Evolutionary conservation across 2,888 invertebrate genomes (phyloP), one percentile per base, ranked within the genome.

Genomic region (Globia sparganii): DNA sequence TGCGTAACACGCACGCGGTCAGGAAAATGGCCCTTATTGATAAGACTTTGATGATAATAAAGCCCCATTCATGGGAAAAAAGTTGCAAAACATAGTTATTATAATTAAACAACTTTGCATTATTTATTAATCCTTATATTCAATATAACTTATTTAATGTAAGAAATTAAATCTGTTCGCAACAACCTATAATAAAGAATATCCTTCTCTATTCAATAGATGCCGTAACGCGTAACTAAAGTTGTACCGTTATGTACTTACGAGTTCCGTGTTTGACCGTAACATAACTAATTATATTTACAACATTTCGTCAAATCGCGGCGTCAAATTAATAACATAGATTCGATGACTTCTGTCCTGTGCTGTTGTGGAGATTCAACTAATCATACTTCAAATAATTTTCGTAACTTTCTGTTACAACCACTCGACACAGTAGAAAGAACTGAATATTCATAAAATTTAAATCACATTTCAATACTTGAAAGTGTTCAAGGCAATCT

Each of bases 381-480:
- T 80, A 78, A 84, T 81, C 81, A 84, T 86, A 87, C 59, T 75
- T 77, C 81, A 86, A 85, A 82, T 79, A 81, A 80, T 81, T 88
- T 72, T 86, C 80, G 87, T 81, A 88, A 87, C 84, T 71, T 84
- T 86, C 58, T 85, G 81, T 76, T 84, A 87, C 85, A 83, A 86
- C 85, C 78, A 82, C 84, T 85, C 87, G 84, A 89, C 86, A 87
- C 89, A 89, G 88, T 86, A 87, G 86, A 86, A 84, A 71, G 84
- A 91, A 89, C 88, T 87, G 86, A 90, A 88, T 86, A 87, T 89
- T 90, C 84, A 88, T 92, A 91, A 90, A 93, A 92, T 92, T 90
- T 90, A 91, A 92, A 94, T 94, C 93, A 94, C 92, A 93, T 93
- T 93, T 91, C 92, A 92, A 92, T 92, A 92, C 92, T 90, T 90